Evolutionary conservation across 2,113 vertebrate genomes (phyloP).

Genomic region (Festucalex cinctus): DNA sequence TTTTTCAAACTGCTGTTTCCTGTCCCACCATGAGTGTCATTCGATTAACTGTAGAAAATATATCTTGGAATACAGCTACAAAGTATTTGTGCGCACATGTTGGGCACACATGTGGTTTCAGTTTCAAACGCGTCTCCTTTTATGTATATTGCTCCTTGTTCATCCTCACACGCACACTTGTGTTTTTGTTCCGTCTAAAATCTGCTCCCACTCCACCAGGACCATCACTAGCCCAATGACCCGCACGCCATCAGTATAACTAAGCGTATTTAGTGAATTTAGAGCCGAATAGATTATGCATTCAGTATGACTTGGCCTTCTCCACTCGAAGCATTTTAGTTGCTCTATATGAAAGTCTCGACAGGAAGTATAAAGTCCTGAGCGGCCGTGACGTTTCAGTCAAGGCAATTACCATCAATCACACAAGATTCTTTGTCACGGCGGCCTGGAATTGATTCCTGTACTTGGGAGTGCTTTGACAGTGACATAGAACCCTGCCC

Average conservation of each 20-base stretch:
- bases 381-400: conserved; percentile 50
- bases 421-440: conserved; percentile 63
- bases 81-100: conserved; percentile 12
- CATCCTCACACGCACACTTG: conserved; percentile 58
- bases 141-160: conserved; percentile 34
- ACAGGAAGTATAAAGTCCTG: conserved; percentile 41
- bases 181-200: conserved; percentile 60
- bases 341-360: conserved; percentile 12
- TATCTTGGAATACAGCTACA: conserved; percentile 41
- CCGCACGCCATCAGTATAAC: conserved; percentile 58
- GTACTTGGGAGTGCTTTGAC: conserved; percentile 48
- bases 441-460: conserved; percentile 65
- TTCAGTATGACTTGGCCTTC: conserved; percentile 21
- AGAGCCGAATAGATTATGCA: conserved; percentile 34
- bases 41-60: conserved; percentile 49
- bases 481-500: conserved; percentile 58
- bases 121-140: conserved; percentile 60
- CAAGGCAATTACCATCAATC: conserved; percentile 73
- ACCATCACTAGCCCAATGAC: conserved; percentile 50
- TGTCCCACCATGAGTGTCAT: conserved; percentile 31
- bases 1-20: background rate
- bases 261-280: conserved; percentile 39
- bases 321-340: conserved; percentile 34
- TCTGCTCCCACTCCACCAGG: conserved; percentile 25
- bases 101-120: conserved; percentile 68